phyloP scores from a whole-genome alignment of 2,888 invertebrate species.

The Xestia sexstrigata region DNA sequence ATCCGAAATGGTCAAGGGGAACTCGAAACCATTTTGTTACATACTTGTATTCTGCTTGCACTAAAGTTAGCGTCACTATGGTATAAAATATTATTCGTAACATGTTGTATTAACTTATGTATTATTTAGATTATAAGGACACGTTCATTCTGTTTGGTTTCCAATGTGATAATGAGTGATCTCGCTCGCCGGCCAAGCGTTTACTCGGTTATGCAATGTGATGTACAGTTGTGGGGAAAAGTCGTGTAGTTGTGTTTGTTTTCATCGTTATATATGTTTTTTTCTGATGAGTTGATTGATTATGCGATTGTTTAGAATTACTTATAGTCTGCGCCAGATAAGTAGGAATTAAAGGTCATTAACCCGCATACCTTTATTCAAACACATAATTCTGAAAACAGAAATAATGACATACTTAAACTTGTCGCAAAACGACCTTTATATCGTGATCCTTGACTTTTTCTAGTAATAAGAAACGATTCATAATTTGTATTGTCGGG shows the following conservation, averaged over 20 bases:
- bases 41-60: conserved; percentile 79
- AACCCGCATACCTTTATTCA: no score
- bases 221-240: conserved; percentile 72
- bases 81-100: conserved; percentile 71
- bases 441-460: no score
- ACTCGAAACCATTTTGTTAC: conserved; percentile 89
- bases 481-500: no score
- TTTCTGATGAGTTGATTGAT: conserved; percentile 21
- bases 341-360: no score
- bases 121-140: conserved; percentile 65
- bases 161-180: conserved; percentile 64
- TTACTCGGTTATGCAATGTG: conserved; percentile 72
- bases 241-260: conserved; percentile 48
- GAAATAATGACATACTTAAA: no score
- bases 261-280: conserved; percentile 5
- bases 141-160: conserved; percentile 58
- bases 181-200: conserved; percentile 49
- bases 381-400: no score
- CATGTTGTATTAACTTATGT: conserved; percentile 57
- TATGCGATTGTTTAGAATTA: conserved; percentile 1
- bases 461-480: no score
- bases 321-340: no score
- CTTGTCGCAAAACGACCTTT: no score
- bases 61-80: conserved; percentile 65
- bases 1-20: conserved; percentile 97